Evolutionary conservation across 2,888 invertebrate genomes (phyloP).

Genomic region (Anthophora plumipes): DNA sequence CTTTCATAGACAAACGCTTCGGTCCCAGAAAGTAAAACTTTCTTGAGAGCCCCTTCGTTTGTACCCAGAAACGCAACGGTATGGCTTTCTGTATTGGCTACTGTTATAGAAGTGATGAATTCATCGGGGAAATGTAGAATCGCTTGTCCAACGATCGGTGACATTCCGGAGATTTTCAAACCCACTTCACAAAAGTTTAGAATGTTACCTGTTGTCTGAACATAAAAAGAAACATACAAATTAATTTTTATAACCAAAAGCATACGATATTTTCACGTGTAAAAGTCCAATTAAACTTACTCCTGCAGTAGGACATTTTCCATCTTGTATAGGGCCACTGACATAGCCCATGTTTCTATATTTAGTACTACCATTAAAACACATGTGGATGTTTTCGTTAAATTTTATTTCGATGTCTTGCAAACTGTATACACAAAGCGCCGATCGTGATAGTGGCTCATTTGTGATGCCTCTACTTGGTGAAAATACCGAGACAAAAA

Average conservation of each 20-base stretch:
- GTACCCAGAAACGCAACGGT: slow-evolving; percentile 98
- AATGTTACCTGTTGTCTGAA: slow-evolving; percentile 93
- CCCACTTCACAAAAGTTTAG: slow-evolving; percentile 96
- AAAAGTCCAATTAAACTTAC: slow-evolving; percentile 84
- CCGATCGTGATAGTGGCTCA: slow-evolving; percentile 93
- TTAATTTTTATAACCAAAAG: slow-evolving; percentile 18
- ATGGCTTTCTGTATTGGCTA: slow-evolving; percentile 95
- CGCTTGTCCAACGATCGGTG: slow-evolving; percentile 92
- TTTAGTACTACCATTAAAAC: slow-evolving; percentile 97
- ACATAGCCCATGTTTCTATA: slow-evolving; percentile 96
- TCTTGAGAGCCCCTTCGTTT: slow-evolving; percentile 92
- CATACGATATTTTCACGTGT: slow-evolving; percentile 9
- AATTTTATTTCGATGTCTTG: slow-evolving; percentile 96
- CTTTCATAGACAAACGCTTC: slow-evolving; percentile 94
- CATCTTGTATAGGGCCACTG: slow-evolving; percentile 95
- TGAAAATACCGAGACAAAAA: slow-evolving; percentile 95
- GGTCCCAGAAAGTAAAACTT: slow-evolving; percentile 91
- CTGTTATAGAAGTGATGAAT: slow-evolving; percentile 93
- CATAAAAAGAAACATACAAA: slow-evolving; percentile 9
- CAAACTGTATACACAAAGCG: slow-evolving; percentile 96
- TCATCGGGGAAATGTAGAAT: slow-evolving; percentile 92
- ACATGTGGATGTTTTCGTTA: slow-evolving; percentile 98
- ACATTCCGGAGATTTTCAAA: slow-evolving; percentile 95
- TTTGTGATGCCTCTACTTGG: slow-evolving; percentile 95
- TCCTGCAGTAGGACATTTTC: slow-evolving; percentile 94